These are phyloP conservation scores for Prinia subflava DNA, from an alignment of 2,113 vertebrate species.

Conservation along the genomic window DNA sequence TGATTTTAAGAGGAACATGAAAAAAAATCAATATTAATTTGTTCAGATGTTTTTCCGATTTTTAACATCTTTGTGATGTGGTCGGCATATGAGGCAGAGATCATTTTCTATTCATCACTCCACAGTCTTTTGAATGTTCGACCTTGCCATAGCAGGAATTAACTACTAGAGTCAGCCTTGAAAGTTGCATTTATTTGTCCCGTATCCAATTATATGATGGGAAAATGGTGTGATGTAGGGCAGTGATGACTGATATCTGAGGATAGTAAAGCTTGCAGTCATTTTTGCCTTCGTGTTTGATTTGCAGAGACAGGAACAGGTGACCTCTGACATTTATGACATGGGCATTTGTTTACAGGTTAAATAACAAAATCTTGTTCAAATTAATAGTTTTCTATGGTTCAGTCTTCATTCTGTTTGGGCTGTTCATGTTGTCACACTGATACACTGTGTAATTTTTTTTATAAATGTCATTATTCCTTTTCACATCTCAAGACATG, in stretches of 20 bases:
- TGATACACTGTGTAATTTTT: not conserved
- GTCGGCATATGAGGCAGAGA: not conserved
- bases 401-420: not conserved
- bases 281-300: not conserved
- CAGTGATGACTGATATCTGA: not conserved
- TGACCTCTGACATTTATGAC: not conserved
- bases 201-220: not conserved
- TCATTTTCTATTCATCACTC: not conserved
- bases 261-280: not conserved
- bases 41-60: not conserved
- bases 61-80: not conserved
- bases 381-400: not conserved
- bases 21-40: slow-evolving; percentile 31
- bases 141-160: not conserved
- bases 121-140: not conserved
- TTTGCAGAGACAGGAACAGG: not conserved
- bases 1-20: not conserved
- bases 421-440: not conserved
- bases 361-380: not conserved
- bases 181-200: not conserved
- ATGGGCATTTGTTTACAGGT: not conserved
- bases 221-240: not conserved
- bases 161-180: not conserved
- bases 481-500: not conserved
- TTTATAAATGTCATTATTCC: not conserved